Evolutionary conservation across 2,888 invertebrate species (phyloP).

Genomic region (Lissonota sp.): DNA sequence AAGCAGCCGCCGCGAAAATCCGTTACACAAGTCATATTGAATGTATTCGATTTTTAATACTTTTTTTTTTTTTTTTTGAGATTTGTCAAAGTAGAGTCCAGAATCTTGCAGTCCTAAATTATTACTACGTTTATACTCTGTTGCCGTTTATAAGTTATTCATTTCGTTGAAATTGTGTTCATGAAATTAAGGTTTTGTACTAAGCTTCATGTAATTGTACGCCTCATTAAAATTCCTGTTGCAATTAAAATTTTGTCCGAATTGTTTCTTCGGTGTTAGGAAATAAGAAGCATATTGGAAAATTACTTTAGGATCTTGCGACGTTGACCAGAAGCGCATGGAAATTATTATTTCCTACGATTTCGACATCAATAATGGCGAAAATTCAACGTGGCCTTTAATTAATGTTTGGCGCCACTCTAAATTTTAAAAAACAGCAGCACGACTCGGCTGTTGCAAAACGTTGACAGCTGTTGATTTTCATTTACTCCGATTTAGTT

Average conservation of each 20-base stretch:
- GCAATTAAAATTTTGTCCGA: conserved; percentile 9
- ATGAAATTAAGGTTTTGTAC: conserved; percentile 45
- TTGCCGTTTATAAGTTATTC: conserved; percentile 17
- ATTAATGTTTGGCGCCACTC: no score
- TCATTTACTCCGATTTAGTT: no score
- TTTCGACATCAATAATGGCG: no score
- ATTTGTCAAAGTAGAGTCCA: conserved; percentile 17
- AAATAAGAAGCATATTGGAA: no score
- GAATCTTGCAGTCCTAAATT: conserved; percentile 43
- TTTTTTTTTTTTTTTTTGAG: conserved; percentile 7
- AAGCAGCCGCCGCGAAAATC: not conserved
- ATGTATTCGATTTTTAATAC: not conserved
- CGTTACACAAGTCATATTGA: conserved; percentile 1
- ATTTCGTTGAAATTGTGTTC: conserved; percentile 31
- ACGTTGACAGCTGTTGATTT: no score
- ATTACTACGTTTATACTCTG: conserved; percentile 14
- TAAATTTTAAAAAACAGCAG: no score
- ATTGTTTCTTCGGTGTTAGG: not conserved
- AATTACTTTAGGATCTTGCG: no score
- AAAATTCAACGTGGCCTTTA: no score
- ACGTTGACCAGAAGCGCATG: no score
- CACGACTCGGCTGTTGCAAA: no score
- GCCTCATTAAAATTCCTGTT: conserved; percentile 50
- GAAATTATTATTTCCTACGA: no score
- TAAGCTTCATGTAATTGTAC: conserved; percentile 34